Base-by-base conservation (phyloP, 2,888 invertebrate genomes). In the Campoplex capitator region DNA sequence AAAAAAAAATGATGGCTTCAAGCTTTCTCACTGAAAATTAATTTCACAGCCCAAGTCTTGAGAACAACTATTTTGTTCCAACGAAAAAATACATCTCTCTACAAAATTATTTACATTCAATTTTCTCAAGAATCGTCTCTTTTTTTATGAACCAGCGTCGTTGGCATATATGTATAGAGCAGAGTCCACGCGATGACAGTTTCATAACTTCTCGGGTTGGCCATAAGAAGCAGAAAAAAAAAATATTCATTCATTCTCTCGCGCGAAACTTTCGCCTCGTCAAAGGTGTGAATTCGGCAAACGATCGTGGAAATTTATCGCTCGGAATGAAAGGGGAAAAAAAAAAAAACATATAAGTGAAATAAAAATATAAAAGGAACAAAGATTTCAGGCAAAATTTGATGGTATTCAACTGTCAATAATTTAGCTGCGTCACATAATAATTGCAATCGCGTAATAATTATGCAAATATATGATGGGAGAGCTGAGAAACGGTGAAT, bases 381-480 rank as follows among this genome's bases (percentile, higher is more conserved):
- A 38, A 74, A n/a, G 56, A 38, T n/a, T 35, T 23, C 1, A 23
- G 23, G 7, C 8, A 16, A 51, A 45, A 67, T 42, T 79, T 68
- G 51, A 32, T 68, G 62, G 71, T 56, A 70, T 84, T 79, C 78
- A 75, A 81, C 56, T 70, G 87, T 42, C 58, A 68, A 75, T 70
- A 70, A 70, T 75, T 84, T 42, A 75, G 70, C 42, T 35, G 58
- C 28, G 56, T 71, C 76, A 65, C 78, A 56, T 75, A 82, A 82
- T 86, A 88, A 89, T 88, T 82, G 84, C 74, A 71, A 84, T 79
- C 70, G 74, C 91, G 92, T 92, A 92, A 94, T 93, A 92, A 93
- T 93, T 93, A 93, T 93, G 93, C 92, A 93, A 93, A 93, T 91
- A 90, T 92, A 89, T 89, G 85, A 81, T 68, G 74, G 81, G 78